These are phyloP conservation scores for Nomada hirtipes DNA, from an alignment of 2,888 invertebrate species.

Conservation along the genomic window DNA sequence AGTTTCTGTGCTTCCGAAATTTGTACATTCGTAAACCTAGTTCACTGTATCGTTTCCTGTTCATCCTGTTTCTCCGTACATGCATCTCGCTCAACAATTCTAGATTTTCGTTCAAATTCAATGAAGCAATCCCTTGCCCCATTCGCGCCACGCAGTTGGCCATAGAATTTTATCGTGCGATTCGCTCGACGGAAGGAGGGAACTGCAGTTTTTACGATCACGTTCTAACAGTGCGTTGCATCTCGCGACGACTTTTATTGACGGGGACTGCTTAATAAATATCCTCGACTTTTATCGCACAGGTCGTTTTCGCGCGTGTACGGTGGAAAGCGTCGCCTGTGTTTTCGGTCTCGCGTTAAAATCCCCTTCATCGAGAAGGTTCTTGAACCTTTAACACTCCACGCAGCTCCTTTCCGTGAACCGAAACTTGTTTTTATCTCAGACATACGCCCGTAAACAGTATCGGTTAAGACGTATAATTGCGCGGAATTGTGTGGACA, in stretches of 20 bases:
- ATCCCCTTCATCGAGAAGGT: conserved; percentile 13
- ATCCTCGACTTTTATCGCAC: conserved; percentile 10
- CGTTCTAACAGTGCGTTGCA: neutral
- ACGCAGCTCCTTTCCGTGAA: neutral
- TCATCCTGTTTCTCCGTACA: no score
- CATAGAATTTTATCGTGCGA: conserved; percentile 6
- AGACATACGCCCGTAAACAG: no score
- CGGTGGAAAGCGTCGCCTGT: neutral
- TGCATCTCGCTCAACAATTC: no score
- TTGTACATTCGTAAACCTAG: neutral
- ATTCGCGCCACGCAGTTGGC: no score
- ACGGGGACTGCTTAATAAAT: neutral
- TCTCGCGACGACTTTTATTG: conserved; percentile 1
- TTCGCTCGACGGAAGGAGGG: neutral
- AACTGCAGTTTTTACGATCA: neutral
- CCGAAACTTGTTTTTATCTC: conserved; percentile 22
- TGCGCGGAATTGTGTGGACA: no score
- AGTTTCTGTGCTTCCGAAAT: neutral
- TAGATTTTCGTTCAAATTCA: no score
- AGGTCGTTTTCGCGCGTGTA: neutral
- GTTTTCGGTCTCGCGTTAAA: conserved; percentile 4
- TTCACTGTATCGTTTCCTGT: no score
- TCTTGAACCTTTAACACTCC: conserved; percentile 34
- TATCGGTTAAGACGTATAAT: neutral
- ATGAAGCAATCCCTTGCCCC: no score